These are phyloP conservation scores for Drosophila fuyamai DNA, from an alignment of 1,140 invertebrate genomes.

Conservation along the genomic window DNA sequence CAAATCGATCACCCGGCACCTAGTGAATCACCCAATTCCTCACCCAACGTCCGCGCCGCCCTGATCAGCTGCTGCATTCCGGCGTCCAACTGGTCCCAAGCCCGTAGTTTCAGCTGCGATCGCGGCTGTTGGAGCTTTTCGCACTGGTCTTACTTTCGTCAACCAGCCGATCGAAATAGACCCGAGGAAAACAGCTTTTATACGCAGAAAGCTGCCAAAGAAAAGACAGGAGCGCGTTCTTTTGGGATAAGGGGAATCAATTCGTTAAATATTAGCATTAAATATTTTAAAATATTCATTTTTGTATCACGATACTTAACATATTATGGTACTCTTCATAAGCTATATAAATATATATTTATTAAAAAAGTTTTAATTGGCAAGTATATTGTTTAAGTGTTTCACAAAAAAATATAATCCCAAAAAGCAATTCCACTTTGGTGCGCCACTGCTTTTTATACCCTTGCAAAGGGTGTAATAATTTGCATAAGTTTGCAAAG, in stretches of 20 bases:
- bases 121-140: constrained; percentile 11
- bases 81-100: constrained; percentile 19
- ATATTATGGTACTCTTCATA: too few species aligned
- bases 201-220: constrained; percentile 6
- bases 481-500: too few species aligned
- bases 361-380: too few species aligned
- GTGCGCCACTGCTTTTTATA: too few species aligned
- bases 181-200: constrained; percentile 33
- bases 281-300: not conserved
- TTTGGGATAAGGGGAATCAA: not conserved
- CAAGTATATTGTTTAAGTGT: too few species aligned
- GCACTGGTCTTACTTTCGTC: constrained; percentile 14
- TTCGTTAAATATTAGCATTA: not conserved
- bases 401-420: too few species aligned
- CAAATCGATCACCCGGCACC: not conserved
- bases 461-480: too few species aligned
- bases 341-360: too few species aligned
- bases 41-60: constrained; percentile 42
- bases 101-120: constrained; percentile 14
- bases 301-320: not conserved
- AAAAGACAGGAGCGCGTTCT: not conserved
- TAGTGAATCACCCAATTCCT: constrained; percentile 3
- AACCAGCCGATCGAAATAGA: constrained; percentile 12
- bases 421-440: too few species aligned
- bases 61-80: constrained; percentile 57